Conservation (phyloP, 2,113 vertebrate genomes). For the Orthonyx spaldingii region DNA sequence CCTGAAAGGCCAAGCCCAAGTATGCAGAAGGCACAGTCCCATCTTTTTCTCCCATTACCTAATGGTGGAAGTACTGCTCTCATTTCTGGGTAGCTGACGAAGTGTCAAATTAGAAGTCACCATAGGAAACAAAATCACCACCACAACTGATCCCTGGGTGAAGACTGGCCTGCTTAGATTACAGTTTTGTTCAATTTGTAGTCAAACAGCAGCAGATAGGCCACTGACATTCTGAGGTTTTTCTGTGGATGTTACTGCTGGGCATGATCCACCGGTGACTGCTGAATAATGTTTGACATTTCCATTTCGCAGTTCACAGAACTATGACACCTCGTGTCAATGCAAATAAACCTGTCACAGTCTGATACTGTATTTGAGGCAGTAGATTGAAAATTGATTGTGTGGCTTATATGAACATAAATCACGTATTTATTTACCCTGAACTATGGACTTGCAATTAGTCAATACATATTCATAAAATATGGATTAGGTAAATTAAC, state of each 20-base stretch:
- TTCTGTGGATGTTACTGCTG: background rate
- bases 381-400: conserved; percentile 59
- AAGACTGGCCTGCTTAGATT: background rate
- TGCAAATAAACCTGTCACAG: conserved; percentile 42
- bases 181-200: background rate
- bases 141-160: background rate
- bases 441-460: conserved; percentile 36
- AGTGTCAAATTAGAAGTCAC: background rate
- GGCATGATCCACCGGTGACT: background rate
- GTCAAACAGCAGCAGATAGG: background rate
- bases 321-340: conserved; percentile 19
- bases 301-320: conserved; percentile 12
- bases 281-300: background rate
- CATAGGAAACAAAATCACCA: background rate
- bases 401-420: conserved; percentile 51
- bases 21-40: background rate
- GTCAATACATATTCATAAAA: conserved; percentile 66
- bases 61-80: background rate
- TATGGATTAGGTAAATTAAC: conserved; percentile 59
- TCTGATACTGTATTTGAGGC: conserved; percentile 32
- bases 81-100: background rate
- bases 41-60: background rate
- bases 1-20: background rate
- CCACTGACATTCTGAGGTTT: background rate
- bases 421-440: conserved; percentile 29